Conservation (phyloP, 2,888 invertebrate genomes). For the Eilema griseolum region DNA sequence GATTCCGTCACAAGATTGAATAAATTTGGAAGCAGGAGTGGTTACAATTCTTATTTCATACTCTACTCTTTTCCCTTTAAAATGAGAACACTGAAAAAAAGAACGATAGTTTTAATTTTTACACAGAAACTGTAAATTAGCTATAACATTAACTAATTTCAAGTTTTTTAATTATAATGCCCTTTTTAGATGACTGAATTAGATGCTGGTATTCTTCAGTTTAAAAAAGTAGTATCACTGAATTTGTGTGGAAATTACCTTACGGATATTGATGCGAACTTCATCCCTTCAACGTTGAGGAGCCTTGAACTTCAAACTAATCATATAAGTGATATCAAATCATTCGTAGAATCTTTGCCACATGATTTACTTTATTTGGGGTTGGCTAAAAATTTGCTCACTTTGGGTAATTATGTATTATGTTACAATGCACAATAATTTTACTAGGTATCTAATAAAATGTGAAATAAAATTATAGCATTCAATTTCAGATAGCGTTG, state of each 20-base stretch:
- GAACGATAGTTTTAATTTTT: neutral
- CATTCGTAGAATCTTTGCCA: slow-evolving; percentile 71
- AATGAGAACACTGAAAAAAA: neutral
- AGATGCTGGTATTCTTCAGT: slow-evolving; percentile 71
- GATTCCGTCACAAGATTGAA: neutral
- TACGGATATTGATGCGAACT: slow-evolving; percentile 62
- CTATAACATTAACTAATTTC: neutral
- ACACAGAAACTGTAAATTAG: neutral
- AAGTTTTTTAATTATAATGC: neutral
- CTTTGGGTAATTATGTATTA: slow-evolving; percentile 56
- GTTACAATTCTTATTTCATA: too few species aligned
- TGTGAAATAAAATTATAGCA: neutral
- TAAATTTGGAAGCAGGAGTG: too few species aligned
- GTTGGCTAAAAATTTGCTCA: slow-evolving; percentile 81
- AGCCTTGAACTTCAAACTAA: slow-evolving; percentile 85
- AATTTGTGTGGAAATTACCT: slow-evolving; percentile 80
- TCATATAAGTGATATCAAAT: slow-evolving; percentile 67
- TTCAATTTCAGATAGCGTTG: slow-evolving; percentile 60
- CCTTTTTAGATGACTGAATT: slow-evolving; percentile 81
- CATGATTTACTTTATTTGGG: slow-evolving; percentile 80
- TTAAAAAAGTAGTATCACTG: slow-evolving; percentile 74
- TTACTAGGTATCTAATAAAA: neutral
- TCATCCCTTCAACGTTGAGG: slow-evolving; percentile 73
- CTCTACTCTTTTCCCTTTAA: too few species aligned
- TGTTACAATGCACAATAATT: neutral